Evolutionary conservation across 1,140 invertebrate species (phyloP), one percentile per base, ranked within the genome.

Genomic region (Oryctes rhinoceros): DNA sequence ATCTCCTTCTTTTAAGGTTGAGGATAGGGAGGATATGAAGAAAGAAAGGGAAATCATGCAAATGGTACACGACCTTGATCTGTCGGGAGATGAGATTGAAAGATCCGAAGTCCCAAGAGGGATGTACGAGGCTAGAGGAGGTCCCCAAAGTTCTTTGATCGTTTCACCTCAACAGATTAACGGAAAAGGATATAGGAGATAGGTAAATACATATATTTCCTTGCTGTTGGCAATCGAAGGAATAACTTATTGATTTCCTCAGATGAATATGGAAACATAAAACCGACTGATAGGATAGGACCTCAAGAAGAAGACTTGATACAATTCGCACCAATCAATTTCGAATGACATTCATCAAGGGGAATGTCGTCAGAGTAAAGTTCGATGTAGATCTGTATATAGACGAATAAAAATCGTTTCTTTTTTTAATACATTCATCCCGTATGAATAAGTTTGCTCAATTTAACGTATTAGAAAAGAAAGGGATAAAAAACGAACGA

Each of bases 21-120:
- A 91, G 87, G 90, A 90, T 85, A 88, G 91, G 67, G 91, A 91
- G 82, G 95, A 96, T 84, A 91, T 96, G 83, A 96, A 96, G 85
- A 97, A 97, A 86, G 95, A 96, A 87, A 90, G 95, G 3, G 96
- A 97, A 89, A 96, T 97, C 79, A 94, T 96, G 85, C 96, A 97
- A 87, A 91, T 97, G 91, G 94, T 97, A 80, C 94, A 95, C 30
- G 96, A 95, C 18, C 88, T 97, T 76, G 95, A 94, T 84, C 89
- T 97, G 9, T 94, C 94, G 59, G 94, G 94, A 0, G 93, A 94
- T 79, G 92, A 93, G 81, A 87, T 93, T 47, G 94, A 95, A 86
- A 89, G 93, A 48, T 90, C 90, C 10, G 91, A 92, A 84, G 89
- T 91, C 10, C 89, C 90, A 7, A 87, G 90, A 39, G 90, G 89